Conservation (phyloP, 2,113 vertebrate species). For the Sinosuthora webbiana region DNA sequence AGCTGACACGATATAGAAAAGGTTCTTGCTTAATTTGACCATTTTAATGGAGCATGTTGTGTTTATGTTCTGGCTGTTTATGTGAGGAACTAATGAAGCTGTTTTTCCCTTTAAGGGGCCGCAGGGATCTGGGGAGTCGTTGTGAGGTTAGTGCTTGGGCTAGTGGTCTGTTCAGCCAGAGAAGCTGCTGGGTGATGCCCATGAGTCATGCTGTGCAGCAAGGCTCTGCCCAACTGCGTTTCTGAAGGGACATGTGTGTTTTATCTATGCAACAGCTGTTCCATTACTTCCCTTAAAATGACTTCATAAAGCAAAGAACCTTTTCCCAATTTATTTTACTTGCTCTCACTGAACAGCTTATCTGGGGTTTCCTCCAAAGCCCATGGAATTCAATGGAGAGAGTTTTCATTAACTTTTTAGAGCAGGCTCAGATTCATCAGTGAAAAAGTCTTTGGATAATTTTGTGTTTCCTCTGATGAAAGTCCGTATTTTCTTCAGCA, state of each 20-base stretch:
- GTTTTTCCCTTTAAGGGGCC: neutral
- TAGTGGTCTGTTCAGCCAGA: neutral
- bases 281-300: constrained; percentile 35
- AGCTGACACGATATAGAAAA: neutral
- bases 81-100: constrained; percentile 30
- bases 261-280: constrained; percentile 57
- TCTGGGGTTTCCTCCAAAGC: constrained; percentile 11
- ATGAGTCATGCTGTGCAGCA: neutral
- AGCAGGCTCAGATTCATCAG: neutral
- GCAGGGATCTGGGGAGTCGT: neutral
- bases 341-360: constrained; percentile 1
- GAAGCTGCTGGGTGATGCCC: neutral
- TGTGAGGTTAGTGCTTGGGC: neutral
- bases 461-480: neutral
- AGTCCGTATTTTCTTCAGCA: neutral
- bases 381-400: neutral
- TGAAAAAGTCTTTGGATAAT: neutral
- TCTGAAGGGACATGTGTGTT: neutral
- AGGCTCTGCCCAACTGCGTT: neutral
- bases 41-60: constrained; percentile 47
- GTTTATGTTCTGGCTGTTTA: constrained; percentile 43
- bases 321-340: constrained; percentile 44
- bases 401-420: constrained; percentile 35
- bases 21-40: constrained; percentile 28
- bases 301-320: constrained; percentile 49